Evolutionary conservation across 1,140 invertebrate genomes (phyloP).

Genomic region (Penaeus chinensis): DNA sequence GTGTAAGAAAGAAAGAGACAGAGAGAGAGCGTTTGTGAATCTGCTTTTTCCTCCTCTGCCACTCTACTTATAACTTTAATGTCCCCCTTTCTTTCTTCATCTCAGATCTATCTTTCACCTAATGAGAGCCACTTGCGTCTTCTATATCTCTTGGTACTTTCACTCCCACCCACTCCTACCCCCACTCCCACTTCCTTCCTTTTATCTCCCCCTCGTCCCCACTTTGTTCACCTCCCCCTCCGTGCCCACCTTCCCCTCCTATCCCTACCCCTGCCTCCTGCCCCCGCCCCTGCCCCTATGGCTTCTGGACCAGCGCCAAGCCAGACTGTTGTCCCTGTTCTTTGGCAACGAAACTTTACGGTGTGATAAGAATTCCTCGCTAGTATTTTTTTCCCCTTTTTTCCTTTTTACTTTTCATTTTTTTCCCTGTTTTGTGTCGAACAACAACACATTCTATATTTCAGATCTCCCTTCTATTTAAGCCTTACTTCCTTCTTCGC

Average conservation of each 20-base stretch:
- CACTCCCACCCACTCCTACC: slow-evolving; percentile 5
- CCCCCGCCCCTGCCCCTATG: not conserved
- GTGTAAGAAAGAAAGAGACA: too few relatives aligned
- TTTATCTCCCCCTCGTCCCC: not conserved
- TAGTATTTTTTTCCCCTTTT: too few relatives aligned
- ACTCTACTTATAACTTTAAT: too few relatives aligned
- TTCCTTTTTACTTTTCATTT: not conserved
- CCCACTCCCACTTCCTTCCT: not conserved
- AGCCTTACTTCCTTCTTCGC: not conserved
- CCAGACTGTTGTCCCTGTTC: too few relatives aligned
- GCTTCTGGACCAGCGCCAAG: not conserved
- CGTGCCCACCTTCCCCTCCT: not conserved
- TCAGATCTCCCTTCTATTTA: slow-evolving; percentile 1
- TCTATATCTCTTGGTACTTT: not conserved
- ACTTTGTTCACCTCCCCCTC: not conserved
- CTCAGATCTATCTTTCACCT: too few relatives aligned
- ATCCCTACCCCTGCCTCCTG: too few relatives aligned
- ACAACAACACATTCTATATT: slow-evolving; percentile 5
- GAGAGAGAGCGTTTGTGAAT: too few relatives aligned
- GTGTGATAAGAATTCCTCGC: too few relatives aligned
- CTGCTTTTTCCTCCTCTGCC: too few relatives aligned
- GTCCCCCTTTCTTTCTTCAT: too few relatives aligned
- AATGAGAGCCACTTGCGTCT: too few relatives aligned
- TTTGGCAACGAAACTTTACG: too few relatives aligned
- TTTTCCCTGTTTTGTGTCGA: not conserved